A percentile compares a stretch with the other conserved stretches of the same genome.
phyloP scores from a whole-genome alignment of 2,888 invertebrate species.

The Drosophila mimica region DNA sequence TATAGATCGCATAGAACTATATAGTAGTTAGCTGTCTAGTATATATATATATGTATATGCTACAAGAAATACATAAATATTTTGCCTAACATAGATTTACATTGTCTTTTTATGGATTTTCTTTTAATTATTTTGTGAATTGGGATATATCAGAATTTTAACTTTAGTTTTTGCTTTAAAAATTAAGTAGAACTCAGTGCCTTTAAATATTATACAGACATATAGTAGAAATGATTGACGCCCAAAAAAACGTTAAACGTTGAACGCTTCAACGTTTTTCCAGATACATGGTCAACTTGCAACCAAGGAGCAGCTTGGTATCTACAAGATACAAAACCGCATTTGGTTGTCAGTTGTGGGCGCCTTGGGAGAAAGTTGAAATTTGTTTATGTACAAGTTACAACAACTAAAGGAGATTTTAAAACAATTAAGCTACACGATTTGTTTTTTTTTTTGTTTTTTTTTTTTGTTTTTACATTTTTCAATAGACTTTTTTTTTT shows the following conservation, averaged over 20 bases:
- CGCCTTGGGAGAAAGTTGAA: constrained; percentile 58
- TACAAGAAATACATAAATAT: constrained; percentile 67
- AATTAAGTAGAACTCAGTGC: constrained; percentile 85
- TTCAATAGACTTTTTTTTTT: constrained; percentile 42
- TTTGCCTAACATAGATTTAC: constrained; percentile 70
- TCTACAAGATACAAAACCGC: constrained; percentile 28
- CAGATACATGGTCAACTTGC: constrained; percentile 24
- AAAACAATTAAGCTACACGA: constrained; percentile 74
- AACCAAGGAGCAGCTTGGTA: constrained; percentile 20
- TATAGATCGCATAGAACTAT: constrained; percentile 51
- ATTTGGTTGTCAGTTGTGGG: constrained; percentile 40
- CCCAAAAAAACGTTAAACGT: constrained; percentile 47
- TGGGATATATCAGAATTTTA: constrained; percentile 42
- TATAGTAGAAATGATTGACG: constrained; percentile 43
- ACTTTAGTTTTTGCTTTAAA: constrained; percentile 53
- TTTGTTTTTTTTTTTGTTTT: constrained; percentile 42
- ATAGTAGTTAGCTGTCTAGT: constrained; percentile 33
- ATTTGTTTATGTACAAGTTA: constrained; percentile 73
- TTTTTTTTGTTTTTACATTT: constrained; percentile 60
- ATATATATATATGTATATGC: constrained; percentile 42
- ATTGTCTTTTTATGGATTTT: constrained; percentile 50
- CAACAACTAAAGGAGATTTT: constrained; percentile 65
- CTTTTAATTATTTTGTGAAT: constrained; percentile 33
- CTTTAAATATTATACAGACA: constrained; percentile 78
- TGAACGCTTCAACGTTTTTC: constrained; percentile 57